Base-by-base conservation (phyloP, 2,888 invertebrate species). In the Napeogenes inachia region DNA sequence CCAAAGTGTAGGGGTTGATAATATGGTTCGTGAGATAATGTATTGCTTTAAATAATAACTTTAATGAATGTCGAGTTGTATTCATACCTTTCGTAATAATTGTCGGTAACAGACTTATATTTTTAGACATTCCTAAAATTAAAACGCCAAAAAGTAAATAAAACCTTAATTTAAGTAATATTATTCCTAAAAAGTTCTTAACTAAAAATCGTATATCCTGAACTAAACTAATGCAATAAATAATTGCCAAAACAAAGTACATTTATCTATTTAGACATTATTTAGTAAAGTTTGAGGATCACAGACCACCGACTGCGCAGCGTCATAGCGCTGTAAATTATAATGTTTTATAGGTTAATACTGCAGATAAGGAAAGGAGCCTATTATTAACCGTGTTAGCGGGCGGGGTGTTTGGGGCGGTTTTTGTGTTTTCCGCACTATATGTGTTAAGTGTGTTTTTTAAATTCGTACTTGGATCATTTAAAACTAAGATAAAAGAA, bases 321-420 rank as follows among this genome's bases (percentile, higher is more conserved):
- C 87, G 81, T 89, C 88, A 88, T 79, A 82, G 81, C 82, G 74
- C 84, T 81, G 85, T 89, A 90, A 89, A 90, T 90, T 89, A 89
- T 87, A 86, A 89, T 90, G 89, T 88, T 90, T 90, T 89, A 90
- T 89, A 89, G 89, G 87, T 89, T 90, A 89, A 90, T 90, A 89
- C 88, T 81, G 85, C 80, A 90, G 89, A 90, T 90, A 89, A 90
- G 89, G 85, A 81, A 85, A 86, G 88, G 82, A 84, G 85, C 85
- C 85, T 87, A 86, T 89, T 89, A 88, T 87, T 86, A 87, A 86
- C 84, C 79, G 82, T 81, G 87, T 85, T 85, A 84, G 83, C 83
- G 78, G 81, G 77, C 65, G 50, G 56, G 38, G 60, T 77, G 73
- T 73, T 73, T 64, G 65, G 65, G 61, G 57, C 62, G 67, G 71